Base-by-base conservation (phyloP, 2,888 invertebrate genomes). In the Scaptomyza cyrtandrae region DNA sequence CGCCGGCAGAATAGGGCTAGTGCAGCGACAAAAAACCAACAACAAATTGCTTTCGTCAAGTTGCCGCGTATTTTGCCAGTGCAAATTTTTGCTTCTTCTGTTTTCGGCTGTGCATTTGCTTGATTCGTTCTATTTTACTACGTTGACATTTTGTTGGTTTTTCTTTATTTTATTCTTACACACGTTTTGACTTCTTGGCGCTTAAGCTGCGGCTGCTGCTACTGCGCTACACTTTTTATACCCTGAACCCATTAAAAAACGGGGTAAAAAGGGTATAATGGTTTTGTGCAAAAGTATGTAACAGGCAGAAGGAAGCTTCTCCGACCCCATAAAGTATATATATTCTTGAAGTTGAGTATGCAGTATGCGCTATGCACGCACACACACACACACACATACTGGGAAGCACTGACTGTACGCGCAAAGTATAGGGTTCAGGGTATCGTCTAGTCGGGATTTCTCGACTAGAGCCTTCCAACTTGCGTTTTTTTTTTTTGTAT, bases 11-110 rank as follows among this genome's bases (percentile, higher is more conserved):
- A 24, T 24, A 24, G 24, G 6, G 33, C 16, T 55, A 39, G 31
- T n/a, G 33, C 9, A n/a, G 49, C 24, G 19, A 13, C 41, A 43
- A 27, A 27, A 35, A 29, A 29, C 5, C 7, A 35, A 27, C n/a
- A 61, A 44, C 39, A 27, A 65, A 43, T 54, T 14, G 16, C 29
- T 1, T 29, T 27, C 27, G 27, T 27, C 9, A 66, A 43, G 44
- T 75, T 68, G 63, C 63, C n/a, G n/a, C n/a, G n/a, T n/a, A 67
- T 64, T 77, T 77, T 50, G 50, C 19, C 29, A 57, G 27, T 55
- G 56, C 55, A 35, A 19, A 64, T 29, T 60, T 68, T 60, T 5
- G 6, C 37, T 13, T 37, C 37, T 37, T 37, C 60, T 37, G 44
- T 70, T 70, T 58, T 54, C 46, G 46, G 41, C 14, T 49, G 62